A percentile compares a stretch with the other conserved stretches of the same genome.
Evolutionary conservation across 2,888 invertebrate species (phyloP).

Genomic region (Tenthredo scrophulariae): DNA sequence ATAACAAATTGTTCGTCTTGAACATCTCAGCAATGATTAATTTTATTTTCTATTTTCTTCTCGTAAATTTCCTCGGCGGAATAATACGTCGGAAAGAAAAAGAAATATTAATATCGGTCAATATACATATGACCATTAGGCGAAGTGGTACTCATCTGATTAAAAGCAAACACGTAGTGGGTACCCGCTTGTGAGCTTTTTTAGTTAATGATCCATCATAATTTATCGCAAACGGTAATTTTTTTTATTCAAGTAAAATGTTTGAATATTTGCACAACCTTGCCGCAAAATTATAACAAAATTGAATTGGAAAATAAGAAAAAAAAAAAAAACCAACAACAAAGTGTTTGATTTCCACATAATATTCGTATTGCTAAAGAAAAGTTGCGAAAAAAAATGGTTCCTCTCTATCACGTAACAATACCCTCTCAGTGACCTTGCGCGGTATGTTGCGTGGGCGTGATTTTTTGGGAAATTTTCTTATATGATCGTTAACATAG

Average conservation of each 20-base stretch:
- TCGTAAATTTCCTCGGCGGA: background rate
- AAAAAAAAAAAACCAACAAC: background rate
- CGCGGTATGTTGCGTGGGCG: constrained; percentile 33
- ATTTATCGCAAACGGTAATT: background rate
- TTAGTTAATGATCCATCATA: background rate
- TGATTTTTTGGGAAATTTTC: background rate
- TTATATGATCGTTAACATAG: background rate
- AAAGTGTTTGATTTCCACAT: background rate
- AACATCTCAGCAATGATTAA: too few relatives aligned
- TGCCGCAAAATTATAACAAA: background rate
- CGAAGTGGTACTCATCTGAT: background rate
- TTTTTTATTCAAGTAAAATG: background rate
- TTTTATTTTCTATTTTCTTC: background rate
- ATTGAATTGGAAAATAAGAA: background rate
- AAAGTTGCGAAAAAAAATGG: background rate
- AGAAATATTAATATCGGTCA: background rate
- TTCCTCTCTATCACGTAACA: constrained; percentile 29
- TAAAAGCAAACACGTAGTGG: background rate
- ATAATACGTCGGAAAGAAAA: background rate
- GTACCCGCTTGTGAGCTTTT: background rate
- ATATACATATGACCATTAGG: background rate
- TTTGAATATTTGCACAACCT: background rate
- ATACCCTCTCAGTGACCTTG: constrained; percentile 47
- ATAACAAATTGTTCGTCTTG: background rate
- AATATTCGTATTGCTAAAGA: background rate